Evolutionary conservation across 2,113 vertebrate genomes (phyloP), one percentile per base, ranked within the genome.

Genomic region (Heterotis niloticus): DNA sequence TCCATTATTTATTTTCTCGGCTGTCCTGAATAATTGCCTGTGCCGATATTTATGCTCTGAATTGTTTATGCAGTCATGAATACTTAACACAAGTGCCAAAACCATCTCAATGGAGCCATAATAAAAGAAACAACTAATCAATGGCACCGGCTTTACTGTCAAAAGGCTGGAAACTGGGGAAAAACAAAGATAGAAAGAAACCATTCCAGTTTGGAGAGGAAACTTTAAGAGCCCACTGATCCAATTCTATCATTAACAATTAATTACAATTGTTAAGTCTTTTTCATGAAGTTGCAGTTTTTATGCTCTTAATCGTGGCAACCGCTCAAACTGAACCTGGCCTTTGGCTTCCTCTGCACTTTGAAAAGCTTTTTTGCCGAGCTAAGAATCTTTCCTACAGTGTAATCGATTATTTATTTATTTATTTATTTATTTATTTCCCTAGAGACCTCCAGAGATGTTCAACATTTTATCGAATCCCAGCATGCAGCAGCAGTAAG

Each of bases 191-290:
- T 7, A 44, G 7, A 12, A 11, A 20, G 54, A 51, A 24, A 18
- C 20, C 12, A 17, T 18, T 67, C 7, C 44, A 67, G 57, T 51
- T 54, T 57, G 52, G 64, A 77, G 26, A 57, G 64, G 23, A 77
- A 68, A 54, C 23, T 57, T 78, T 78, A 78, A 76, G 68, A 14
- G 52, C 26, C 54, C 34, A 78, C 68, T 34, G 64, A 78, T 69
- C 20, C 18, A 60, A 60, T 59, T 70, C 23, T 17, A 71, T 71
- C 23, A 11, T 23, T 56, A 78, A 28, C 26, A 51, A 76, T 62
- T 78, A 62, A 75, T 75, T 62, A 57, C 72, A 56, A 74, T 75
- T 17, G 56, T 62, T 34, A 29, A 34, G 24, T 26, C 16, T 57
- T 34, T 57, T 59, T 34, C 17, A 68, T 34, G 16, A 1, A 28